A percentile compares a stretch with the other conserved stretches of the same genome.
These are phyloP conservation scores for Scotopteryx bipunctaria DNA, from an alignment of 2,888 invertebrate species.

Conservation along the genomic window DNA sequence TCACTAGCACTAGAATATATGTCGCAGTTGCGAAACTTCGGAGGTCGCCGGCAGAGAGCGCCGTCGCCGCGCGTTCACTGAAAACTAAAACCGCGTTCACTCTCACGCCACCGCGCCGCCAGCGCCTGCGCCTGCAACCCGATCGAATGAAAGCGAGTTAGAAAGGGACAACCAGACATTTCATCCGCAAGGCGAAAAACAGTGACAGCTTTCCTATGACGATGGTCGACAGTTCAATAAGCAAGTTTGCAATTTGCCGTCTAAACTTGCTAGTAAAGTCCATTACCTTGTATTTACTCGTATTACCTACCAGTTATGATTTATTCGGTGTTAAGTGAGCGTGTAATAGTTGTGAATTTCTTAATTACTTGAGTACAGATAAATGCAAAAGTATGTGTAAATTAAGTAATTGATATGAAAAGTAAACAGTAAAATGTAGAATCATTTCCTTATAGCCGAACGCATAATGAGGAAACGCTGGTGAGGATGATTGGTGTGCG, in stretches of 20 bases:
- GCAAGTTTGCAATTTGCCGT: slow-evolving; percentile 36
- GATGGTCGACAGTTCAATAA: slow-evolving; percentile 39
- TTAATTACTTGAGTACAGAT: background rate
- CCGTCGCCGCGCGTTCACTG: slow-evolving; percentile 73
- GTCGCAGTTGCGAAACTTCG: slow-evolving; percentile 60
- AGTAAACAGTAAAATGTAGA: slow-evolving; percentile 12
- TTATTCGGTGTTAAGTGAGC: background rate
- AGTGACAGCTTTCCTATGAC: slow-evolving; percentile 62
- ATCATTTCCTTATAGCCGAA: slow-evolving; percentile 43
- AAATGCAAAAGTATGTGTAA: background rate
- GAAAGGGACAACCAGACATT: slow-evolving; percentile 75
- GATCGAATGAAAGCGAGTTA: slow-evolving; percentile 69
- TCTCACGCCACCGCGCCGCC: slow-evolving; percentile 52
- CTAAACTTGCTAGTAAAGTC: slow-evolving; percentile 4
- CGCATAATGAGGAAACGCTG: slow-evolving; percentile 55
- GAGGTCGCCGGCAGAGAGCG: slow-evolving; percentile 76
- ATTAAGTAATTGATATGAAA: background rate
- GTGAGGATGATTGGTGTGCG: slow-evolving; percentile 41
- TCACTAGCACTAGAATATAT: slow-evolving; percentile 73
- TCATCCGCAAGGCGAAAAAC: slow-evolving; percentile 64
- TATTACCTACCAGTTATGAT: background rate
- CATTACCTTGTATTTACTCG: slow-evolving; percentile 3
- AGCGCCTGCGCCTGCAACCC: slow-evolving; percentile 45
- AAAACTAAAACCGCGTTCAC: slow-evolving; percentile 72
- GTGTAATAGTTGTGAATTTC: background rate